phyloP scores from a whole-genome alignment of 2,797 vertebrate genomes.

The Pseudochirops corinnae region DNA sequence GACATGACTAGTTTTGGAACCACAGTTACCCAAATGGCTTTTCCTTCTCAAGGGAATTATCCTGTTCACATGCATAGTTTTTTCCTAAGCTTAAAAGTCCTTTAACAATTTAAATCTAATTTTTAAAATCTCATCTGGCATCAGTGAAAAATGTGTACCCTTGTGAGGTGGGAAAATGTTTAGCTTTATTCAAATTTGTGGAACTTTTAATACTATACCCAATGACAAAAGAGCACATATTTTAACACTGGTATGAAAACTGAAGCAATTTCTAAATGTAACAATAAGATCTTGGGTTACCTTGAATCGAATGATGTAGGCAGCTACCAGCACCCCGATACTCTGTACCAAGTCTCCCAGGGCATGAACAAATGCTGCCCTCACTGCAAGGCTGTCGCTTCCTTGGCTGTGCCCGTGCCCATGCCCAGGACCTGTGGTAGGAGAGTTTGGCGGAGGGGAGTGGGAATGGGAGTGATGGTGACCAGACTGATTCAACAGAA shows the following conservation, averaged over 20 bases:
- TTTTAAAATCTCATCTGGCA: background rate
- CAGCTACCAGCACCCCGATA: slow-evolving; percentile 95
- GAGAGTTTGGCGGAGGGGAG: slow-evolving; percentile 75
- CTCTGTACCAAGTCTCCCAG: slow-evolving; percentile 97
- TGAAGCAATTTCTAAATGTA: background rate
- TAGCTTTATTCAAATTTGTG: background rate
- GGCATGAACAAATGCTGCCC: slow-evolving; percentile 97
- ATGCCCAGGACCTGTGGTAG: slow-evolving; percentile 60
- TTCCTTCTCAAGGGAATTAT: background rate
- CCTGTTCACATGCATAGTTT: background rate
- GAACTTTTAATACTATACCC: background rate
- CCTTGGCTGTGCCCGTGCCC: slow-evolving; percentile 74
- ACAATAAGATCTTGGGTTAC: slow-evolving; percentile 80
- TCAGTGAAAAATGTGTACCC: background rate
- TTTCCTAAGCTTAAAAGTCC: background rate
- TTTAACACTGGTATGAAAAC: background rate
- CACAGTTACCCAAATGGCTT: background rate
- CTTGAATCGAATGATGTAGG: slow-evolving; percentile 98
- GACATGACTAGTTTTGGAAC: background rate
- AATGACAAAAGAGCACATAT: background rate
- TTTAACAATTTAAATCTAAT: background rate
- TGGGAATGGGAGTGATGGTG: slow-evolving; percentile 94
- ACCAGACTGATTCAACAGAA: slow-evolving; percentile 95
- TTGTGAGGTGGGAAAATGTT: background rate
- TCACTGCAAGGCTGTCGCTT: slow-evolving; percentile 92